phyloP scores from a whole-genome alignment of 2,797 vertebrate genomes.

The Myotis findleyi region DNA sequence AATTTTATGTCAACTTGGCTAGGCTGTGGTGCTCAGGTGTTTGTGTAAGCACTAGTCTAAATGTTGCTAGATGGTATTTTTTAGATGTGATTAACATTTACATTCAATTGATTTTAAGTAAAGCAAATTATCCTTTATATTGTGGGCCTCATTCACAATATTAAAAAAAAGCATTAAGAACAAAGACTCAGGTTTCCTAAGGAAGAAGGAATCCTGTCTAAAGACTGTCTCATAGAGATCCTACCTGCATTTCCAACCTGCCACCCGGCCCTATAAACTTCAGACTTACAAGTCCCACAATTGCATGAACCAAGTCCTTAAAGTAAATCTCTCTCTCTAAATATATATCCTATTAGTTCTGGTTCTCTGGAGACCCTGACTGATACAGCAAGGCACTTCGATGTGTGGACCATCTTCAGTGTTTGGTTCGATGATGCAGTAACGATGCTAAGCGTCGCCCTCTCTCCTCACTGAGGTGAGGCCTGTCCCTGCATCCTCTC shows the following conservation, averaged over 20 bases:
- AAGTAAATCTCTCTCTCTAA: not conserved
- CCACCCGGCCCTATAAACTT: not conserved
- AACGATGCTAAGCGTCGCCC: not conserved
- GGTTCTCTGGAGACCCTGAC: not conserved
- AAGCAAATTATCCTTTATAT: not conserved
- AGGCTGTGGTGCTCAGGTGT: fast-evolving
- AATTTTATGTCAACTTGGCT: not conserved
- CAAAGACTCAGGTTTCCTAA: not conserved
- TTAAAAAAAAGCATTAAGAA: not conserved
- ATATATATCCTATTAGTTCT: not conserved
- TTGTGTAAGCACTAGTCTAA: not conserved
- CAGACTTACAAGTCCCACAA: not conserved
- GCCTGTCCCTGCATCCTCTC: not conserved
- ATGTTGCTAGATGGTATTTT: not conserved
- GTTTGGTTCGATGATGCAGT: fast-evolving
- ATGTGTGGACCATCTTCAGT: no score
- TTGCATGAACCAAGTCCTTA: not conserved
- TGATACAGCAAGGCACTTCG: not conserved
- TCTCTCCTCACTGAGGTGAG: not conserved
- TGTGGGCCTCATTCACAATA: not conserved
- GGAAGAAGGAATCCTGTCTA: not conserved
- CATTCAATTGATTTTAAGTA: no score
- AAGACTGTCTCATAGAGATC: not conserved
- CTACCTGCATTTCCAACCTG: not conserved
- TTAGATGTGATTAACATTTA: not conserved